Percentiles rank a stretch among this genome's conserved stretches.
These are phyloP conservation scores for Onchidella celtica DNA, from an alignment of 2,888 invertebrate genomes.

Conservation along the genomic window DNA sequence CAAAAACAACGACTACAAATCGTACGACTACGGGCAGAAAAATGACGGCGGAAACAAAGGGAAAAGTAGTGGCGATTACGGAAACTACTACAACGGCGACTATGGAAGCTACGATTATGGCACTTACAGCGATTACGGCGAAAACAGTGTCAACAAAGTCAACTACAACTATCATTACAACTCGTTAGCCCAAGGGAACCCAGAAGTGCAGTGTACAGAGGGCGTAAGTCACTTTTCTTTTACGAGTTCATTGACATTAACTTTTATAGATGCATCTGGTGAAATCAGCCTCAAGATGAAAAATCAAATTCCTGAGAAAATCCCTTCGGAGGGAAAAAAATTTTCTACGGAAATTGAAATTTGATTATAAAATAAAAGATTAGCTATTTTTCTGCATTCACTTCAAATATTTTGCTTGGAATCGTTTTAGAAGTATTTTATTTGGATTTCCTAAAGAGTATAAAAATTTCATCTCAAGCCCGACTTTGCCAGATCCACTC, in stretches of 20 bases:
- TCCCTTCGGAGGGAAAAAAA: no score
- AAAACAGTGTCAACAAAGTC: neutral
- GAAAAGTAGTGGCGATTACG: neutral
- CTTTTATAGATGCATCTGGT: no score
- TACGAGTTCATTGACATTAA: neutral
- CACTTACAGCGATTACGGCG: neutral
- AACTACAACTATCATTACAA: neutral
- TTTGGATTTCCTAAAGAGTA: no score
- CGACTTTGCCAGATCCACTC: no score
- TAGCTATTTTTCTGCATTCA: no score
- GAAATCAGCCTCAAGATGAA: no score
- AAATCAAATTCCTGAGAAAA: no score
- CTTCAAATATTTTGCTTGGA: no score
- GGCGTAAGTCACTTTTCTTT: neutral
- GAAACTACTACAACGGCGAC: neutral
- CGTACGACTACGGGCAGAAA: neutral
- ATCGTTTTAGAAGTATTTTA: no score
- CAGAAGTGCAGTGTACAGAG: neutral
- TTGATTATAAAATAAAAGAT: no score
- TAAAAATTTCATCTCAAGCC: no score
- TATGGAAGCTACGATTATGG: neutral
- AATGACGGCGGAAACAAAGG: neutral
- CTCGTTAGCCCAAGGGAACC: neutral
- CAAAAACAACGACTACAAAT: neutral
- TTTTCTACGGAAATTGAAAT: no score